Evolutionary conservation across 2,888 invertebrate species (phyloP), one percentile per base, ranked within the genome.

Genomic region (Epinotia ramella): DNA sequence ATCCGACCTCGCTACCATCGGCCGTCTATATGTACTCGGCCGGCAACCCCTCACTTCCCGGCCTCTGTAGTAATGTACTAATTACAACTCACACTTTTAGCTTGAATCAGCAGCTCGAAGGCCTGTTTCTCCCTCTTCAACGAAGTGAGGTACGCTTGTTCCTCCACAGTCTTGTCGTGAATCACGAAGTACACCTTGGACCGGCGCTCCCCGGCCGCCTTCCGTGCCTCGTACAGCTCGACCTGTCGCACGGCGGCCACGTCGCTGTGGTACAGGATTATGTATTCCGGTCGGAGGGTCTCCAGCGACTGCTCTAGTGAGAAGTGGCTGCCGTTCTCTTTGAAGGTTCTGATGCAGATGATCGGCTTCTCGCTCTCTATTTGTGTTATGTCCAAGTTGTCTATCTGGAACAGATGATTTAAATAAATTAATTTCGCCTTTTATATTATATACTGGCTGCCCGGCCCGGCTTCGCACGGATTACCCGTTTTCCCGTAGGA

Each of bases 111-210:
- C 81, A 96, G 95, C 86, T 99, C 99, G 90, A 99, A 99, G 0
- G 99, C 98, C 85, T 97, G 96, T 88, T 99, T 99, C 90, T 99
- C 99, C 78, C 97, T 95, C 79, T 98, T 95, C 73, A 99, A 92
- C 0, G 97, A 96, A 0, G 99, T 98, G 53, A 99, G 95, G 90
- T 99, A 99, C 2, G 98, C 96, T 92, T 99, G 99, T 89, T 99
- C 99, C 91, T 99, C 99, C 0, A 98, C 98, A 9, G 99, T 99
- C 77, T 97, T 97, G 12, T 96, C 96, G 87, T 99, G 98, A 80
- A 99, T 96, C 67, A 99, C 88, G 84, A 99, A 98, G 89, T 98
- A 99, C 11, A 99, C 97, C 84, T 96, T 96, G 6, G 97, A 87
- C 18, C 92, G 87, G 0, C 95, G 88, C 12, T 94, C 94, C 2